Base-by-base conservation (phyloP, 1,140 invertebrate genomes). In the Drosophila parabipectinata region DNA sequence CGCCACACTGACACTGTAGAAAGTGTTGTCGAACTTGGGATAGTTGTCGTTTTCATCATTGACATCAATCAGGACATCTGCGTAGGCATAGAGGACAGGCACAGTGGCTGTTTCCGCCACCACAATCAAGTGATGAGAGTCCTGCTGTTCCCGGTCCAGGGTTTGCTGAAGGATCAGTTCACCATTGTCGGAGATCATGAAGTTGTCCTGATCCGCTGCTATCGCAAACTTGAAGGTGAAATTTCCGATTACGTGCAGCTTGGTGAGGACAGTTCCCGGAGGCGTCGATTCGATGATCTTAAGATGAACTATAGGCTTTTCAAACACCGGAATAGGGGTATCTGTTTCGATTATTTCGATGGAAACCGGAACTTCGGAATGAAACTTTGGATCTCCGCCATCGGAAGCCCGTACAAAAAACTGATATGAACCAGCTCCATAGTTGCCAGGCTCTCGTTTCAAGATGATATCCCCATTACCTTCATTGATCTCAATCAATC, bases 11-110 rank as follows among this genome's bases (percentile, higher is more conserved):
- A 96, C 92, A 45, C 93, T 93, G 92, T 98, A 98, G 0, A 95
- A 95, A 76, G 94, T 95, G 79, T 95, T 97, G 90, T 98, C 96
- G 92, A 98, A 98, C 64, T 94, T 93, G 0, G 98, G 98, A 24
- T 95, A 93, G 90, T 98, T 96, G 92, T 99, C 98, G 91, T 99
- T 98, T 71, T 97, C 96, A 91, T 99, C 97, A 47, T 97, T 92
- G 24, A 99, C 95, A 79, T 96, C 95, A 34, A 98, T 93, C 3
- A 94, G 93, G 61, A 98, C 95, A 91, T 95, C 94, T n/a, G 95
- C 94, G 50, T 97, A 93, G 0, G 95, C 94, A 14, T 94, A 95
- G 4, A 97, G 92, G 5, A 95, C 94, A 26, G 96, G 96, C 74
- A 94, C 95, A 3, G 95, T 96, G 61, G 95, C 93, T 1, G 96